Conservation (phyloP, 2,888 invertebrate species). For the Tinea semifulvella region DNA sequence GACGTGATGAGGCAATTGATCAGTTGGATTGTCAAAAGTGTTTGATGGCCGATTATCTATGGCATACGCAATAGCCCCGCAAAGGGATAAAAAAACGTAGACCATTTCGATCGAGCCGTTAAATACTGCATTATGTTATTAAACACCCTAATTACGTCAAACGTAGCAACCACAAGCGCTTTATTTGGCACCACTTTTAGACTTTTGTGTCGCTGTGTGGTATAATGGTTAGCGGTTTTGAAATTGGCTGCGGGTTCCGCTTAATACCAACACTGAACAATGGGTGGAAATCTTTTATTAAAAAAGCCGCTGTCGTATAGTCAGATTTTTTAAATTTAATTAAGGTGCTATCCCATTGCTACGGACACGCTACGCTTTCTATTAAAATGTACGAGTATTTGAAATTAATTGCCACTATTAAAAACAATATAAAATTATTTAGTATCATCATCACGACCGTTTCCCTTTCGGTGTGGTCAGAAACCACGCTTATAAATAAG, state of each 20-base stretch:
- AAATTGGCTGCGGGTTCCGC: conserved; percentile 40
- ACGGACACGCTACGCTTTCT: too few relatives aligned
- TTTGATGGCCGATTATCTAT: too few relatives aligned
- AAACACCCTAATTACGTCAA: conserved; percentile 62
- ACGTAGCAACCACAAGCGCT: conserved; percentile 54
- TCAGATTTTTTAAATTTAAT: background rate
- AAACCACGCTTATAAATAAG: too few relatives aligned
- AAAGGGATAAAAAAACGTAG: background rate
- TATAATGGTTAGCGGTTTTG: conserved; percentile 44
- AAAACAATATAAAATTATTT: too few relatives aligned
- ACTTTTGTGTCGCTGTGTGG: conserved; percentile 49
- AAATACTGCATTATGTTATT: conserved; percentile 26
- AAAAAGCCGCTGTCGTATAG: conserved; percentile 4
- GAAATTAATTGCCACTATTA: too few relatives aligned
- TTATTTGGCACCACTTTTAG: conserved; percentile 44
- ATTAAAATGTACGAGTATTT: too few relatives aligned
- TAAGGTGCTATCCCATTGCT: background rate
- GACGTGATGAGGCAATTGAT: too few relatives aligned
- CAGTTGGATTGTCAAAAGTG: too few relatives aligned
- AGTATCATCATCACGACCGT: too few relatives aligned
- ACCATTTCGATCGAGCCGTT: conserved; percentile 43
- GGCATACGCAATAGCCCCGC: too few relatives aligned
- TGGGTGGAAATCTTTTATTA: conserved; percentile 12
- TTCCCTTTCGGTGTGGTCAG: too few relatives aligned
- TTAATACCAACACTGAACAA: conserved; percentile 23